Base-by-base conservation (phyloP, 2,113 vertebrate genomes). In the Corvus cornix region DNA sequence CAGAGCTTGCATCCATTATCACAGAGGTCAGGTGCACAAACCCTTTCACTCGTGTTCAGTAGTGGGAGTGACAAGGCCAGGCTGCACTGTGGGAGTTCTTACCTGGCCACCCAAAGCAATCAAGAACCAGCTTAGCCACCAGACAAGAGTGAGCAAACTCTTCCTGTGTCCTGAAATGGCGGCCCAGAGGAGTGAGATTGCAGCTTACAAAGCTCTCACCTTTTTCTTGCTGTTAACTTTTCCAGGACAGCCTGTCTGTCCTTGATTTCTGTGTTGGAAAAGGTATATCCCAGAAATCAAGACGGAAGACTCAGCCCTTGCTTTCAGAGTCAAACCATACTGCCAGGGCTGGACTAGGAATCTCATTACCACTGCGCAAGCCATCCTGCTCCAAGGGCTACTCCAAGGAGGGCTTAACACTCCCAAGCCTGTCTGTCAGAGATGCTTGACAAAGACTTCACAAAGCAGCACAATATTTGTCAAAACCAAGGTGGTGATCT, bases 41-140 rank as follows among this genome's bases (percentile, higher is more conserved):
- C 41, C 46, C 43, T 24, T 55, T 69, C 43, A 11, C 21, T 66
- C 0, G 0, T 55, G 23, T 11, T 69, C 55, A n/a, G 59, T 0
- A 72, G 60, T 3, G 17, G 44, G 35, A 90, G 67, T 43, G 66
- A 56, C n/a, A 17, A 27, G 52, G 51, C 66, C 26, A 22, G 62
- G 66, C 44, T 79, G 55, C 1, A 1, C 69, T 10, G 27, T 13
- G 35, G 56, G 17, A 60, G 10, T 10, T 70, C 66, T 48, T 14
- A 44, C 26, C 16, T 35, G 43, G 67, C 39, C 76, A 59, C 46
- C 14, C 56, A 90, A 63, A 73, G 52, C 48, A 70, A 52, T 23
- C 60, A 79, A 44, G 48, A 67, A 16, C 78, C 39, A 39, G 55
- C 53, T 69, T 13, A 79, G 51, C 53, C 75, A 53, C 20, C 20